Percentiles rank a stretch among this genome's conserved stretches.
Conservation (phyloP, 2,888 invertebrate species). For the Drosophila villosipedis region DNA sequence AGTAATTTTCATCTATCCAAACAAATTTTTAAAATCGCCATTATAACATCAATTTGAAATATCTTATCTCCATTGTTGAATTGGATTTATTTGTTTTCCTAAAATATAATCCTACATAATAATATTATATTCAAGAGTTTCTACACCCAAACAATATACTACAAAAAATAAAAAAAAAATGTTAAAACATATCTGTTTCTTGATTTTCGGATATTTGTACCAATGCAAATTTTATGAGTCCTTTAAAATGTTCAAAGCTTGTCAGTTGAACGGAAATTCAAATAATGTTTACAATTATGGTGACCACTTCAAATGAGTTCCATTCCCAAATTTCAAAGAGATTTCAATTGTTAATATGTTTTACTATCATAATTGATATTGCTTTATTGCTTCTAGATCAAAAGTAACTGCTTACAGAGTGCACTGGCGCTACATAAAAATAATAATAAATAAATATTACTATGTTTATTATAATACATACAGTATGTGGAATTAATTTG, state of each 20-base stretch:
- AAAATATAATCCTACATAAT: not conserved
- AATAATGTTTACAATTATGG: not conserved
- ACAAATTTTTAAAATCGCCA: not conserved
- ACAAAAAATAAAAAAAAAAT: too few species aligned
- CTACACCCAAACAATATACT: not conserved
- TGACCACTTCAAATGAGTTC: not conserved
- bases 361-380: constrained; percentile 64
- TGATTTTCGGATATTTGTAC: too few species aligned
- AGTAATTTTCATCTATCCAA: not conserved
- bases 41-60: not conserved
- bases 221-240: not conserved
- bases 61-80: not conserved
- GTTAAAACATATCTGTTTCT: not conserved
- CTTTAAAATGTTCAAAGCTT: not conserved
- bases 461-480: constrained; percentile 43
- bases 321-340: not conserved
- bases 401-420: constrained; percentile 61
- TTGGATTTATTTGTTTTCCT: not conserved
- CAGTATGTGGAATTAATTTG: constrained; percentile 35
- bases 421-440: constrained; percentile 48
- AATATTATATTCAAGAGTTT: not conserved
- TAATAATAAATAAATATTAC: constrained; percentile 77
- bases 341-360: constrained; percentile 15
- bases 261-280: not conserved
- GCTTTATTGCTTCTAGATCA: constrained; percentile 75